A percentile compares a stretch with the other conserved stretches of the same genome.
phyloP scores from a whole-genome alignment of 1,140 invertebrate species.

The Brevipalpus yothersi region DNA sequence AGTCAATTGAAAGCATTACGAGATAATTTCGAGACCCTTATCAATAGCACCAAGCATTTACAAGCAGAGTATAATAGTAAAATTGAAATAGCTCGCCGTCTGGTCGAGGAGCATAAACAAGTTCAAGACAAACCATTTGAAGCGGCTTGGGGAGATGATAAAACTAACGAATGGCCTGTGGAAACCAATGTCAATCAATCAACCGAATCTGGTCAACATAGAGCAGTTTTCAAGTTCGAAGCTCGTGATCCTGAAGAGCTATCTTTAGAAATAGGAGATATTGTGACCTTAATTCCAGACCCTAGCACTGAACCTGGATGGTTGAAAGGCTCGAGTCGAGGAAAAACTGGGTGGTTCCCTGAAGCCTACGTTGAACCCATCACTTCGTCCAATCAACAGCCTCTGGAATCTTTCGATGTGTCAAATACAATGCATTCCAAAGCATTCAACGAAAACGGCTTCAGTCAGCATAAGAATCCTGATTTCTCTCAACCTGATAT shows the following conservation, averaged over 20 bases:
- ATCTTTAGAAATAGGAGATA: conserved; percentile 73
- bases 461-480: no score
- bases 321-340: conserved; percentile 35
- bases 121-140: background rate
- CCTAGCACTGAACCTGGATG: conserved; percentile 58
- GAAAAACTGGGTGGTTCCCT: conserved; percentile 37
- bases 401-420: background rate
- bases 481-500: no score
- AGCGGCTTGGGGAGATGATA: background rate
- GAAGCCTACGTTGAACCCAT: conserved; percentile 32
- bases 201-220: conserved; percentile 28
- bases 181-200: background rate
- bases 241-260: conserved; percentile 80
- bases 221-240: conserved; percentile 78
- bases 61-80: background rate
- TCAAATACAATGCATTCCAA: no score
- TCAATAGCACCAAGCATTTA: background rate
- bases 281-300: conserved; percentile 40
- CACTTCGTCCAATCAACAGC: background rate
- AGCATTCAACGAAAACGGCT: no score
- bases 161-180: background rate
- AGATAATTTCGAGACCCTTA: background rate
- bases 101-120: background rate
- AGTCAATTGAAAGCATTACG: conserved; percentile 27
- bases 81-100: background rate